Conservation (phyloP, 2,113 vertebrate genomes). For the Xiphophorus couchianus region DNA sequence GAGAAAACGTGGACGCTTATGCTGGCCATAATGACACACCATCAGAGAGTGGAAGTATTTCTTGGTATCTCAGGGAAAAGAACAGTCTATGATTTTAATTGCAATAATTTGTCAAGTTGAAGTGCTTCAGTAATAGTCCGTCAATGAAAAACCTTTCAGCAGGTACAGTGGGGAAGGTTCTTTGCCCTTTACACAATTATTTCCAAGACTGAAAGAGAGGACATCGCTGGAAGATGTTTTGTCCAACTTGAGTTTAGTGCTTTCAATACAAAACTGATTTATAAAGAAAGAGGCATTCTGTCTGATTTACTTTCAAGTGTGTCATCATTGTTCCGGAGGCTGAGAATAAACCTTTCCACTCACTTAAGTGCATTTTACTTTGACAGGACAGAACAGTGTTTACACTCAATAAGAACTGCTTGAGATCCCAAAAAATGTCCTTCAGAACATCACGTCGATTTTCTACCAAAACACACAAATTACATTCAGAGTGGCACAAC, state of each 20-base stretch:
- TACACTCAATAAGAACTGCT: conserved; percentile 5
- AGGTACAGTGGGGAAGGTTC: conserved; percentile 8
- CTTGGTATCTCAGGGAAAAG: conserved; percentile 43
- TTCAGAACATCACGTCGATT: background rate
- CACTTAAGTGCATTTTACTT: conserved; percentile 14
- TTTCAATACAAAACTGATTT: conserved; percentile 10
- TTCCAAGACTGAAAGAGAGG: conserved; percentile 29
- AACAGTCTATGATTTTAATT: conserved; percentile 45
- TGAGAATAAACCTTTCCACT: conserved; percentile 13
- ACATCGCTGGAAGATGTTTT: conserved; percentile 17
- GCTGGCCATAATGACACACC: conserved; percentile 51
- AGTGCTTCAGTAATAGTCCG: conserved; percentile 45
- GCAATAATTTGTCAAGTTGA: conserved; percentile 59
- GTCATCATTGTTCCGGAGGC: conserved; percentile 23
- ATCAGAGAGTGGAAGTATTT: conserved; percentile 37
- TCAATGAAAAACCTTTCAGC: conserved; percentile 24
- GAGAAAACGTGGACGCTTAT: conserved; percentile 26
- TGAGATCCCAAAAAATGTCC: conserved; percentile 12
- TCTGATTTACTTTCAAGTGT: conserved; percentile 29
- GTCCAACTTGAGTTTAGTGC: conserved; percentile 21
- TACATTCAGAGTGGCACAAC: conserved; percentile 2
- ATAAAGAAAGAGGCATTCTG: background rate
- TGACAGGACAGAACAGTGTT: conserved; percentile 8
- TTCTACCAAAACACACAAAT: conserved; percentile 23
- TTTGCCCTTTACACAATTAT: conserved; percentile 28